These are phyloP conservation scores for Neelides sp. DNA, from an alignment of 1,140 invertebrate genomes.

Conservation along the genomic window DNA sequence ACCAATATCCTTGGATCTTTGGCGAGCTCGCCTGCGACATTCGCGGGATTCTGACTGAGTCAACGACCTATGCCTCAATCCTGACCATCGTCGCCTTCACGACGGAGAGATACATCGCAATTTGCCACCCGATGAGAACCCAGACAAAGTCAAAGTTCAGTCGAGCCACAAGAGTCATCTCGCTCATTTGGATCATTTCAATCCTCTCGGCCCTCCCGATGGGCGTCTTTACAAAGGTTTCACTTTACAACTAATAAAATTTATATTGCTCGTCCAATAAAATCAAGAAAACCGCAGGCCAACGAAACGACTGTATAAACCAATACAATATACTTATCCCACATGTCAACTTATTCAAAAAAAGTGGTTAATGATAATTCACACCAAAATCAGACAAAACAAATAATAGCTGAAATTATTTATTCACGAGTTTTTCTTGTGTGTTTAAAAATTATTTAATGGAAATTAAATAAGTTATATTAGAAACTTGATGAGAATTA, in stretches of 20 bases:
- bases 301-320: slow-evolving; percentile 1
- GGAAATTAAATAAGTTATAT: too few relatives aligned
- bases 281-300: too few relatives aligned
- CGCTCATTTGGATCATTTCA: slow-evolving; percentile 61
- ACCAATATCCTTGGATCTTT: slow-evolving; percentile 62
- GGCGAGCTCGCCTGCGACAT: slow-evolving; percentile 28
- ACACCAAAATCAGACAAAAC: too few relatives aligned
- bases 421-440: too few relatives aligned
- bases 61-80: slow-evolving; percentile 39
- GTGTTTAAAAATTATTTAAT: too few relatives aligned
- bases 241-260: too few relatives aligned
- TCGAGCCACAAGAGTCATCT: slow-evolving; percentile 64
- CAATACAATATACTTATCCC: too few relatives aligned
- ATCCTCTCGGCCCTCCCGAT: slow-evolving; percentile 66
- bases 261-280: too few relatives aligned
- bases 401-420: too few relatives aligned
- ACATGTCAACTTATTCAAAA: too few relatives aligned
- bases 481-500: too few relatives aligned
- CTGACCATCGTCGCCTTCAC: slow-evolving; percentile 40
- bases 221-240: slow-evolving; percentile 40
- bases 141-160: slow-evolving; percentile 67
- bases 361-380: too few relatives aligned
- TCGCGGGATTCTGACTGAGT: slow-evolving; percentile 29
- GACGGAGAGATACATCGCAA: slow-evolving; percentile 42
- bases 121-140: slow-evolving; percentile 72